Evolutionary conservation across 2,113 vertebrate genomes (phyloP), one percentile per base, ranked within the genome.

Genomic region (Trogon surrucura): DNA sequence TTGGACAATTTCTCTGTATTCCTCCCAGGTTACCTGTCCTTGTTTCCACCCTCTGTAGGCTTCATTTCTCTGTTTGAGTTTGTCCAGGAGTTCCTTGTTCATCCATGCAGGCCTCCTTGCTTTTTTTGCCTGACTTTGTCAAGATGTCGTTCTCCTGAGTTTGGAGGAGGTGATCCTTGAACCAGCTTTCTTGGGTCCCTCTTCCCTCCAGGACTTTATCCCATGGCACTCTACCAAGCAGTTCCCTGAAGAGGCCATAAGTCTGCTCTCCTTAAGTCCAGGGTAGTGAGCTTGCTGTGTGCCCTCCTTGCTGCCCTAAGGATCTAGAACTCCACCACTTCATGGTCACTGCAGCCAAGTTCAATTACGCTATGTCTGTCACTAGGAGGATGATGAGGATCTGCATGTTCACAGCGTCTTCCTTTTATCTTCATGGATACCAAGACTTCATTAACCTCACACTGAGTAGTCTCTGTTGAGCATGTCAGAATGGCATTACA

Each of bases 261-360:
- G 44, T 47, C 80, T 75, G 61, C 16, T 70, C 44, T 85, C 17
- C 62, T 36, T 44, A 69, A 27, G 26, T 14, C 16, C 44, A 58
- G 27, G 32, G 32, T 17, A 51, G 61, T 0, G 1, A 80, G 15
- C 32, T 53, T 64, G 29, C 25, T 1, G 0, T 41, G 50, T 0
- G 1, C 20, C 25, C 25, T 70, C 56, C 38, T 60, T 11, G 22
- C 45, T 65, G 32, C 56, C 36, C 44, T 15, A 27, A 41, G 38
- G 51, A 75, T 60, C 25, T 30, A 38, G 23, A 61, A 61, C 14
- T 66, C 64, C 34, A 32, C 6, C 29, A 20, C 45, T 61, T 78
- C 58, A 67, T 38, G 34, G 38, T 50, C 23, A 6, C 41, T 61
- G 30, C 30, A 86, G 53, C 19, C 58, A 38, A 84, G 61, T 8